These are phyloP conservation scores for Andrena haemorrhoa DNA, from an alignment of 2,888 invertebrate species.

Conservation along the genomic window DNA sequence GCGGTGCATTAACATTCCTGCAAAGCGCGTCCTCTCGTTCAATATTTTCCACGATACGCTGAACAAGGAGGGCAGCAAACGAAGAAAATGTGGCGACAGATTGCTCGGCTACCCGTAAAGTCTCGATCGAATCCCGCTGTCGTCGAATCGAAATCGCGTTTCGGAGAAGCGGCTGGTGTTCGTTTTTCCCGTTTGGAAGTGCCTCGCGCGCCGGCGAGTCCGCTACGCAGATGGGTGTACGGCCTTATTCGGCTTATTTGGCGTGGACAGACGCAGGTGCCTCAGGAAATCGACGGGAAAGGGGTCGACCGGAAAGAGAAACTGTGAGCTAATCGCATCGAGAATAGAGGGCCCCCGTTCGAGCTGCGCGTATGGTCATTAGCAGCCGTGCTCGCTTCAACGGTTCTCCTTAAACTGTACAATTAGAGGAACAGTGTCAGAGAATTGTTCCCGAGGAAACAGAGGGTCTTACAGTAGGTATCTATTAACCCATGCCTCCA, in stretches of 20 bases:
- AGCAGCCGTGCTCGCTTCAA: slow-evolving; percentile 34
- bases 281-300: slow-evolving; percentile 64
- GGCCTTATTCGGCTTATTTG: slow-evolving; percentile 69
- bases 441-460: too few species aligned
- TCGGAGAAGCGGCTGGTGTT: slow-evolving; percentile 8
- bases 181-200: slow-evolving; percentile 36
- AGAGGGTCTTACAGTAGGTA: too few species aligned
- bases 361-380: slow-evolving; percentile 22
- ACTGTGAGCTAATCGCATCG: slow-evolving; percentile 62
- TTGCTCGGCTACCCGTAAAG: background rate
- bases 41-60: background rate
- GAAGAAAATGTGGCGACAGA: background rate
- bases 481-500: too few species aligned
- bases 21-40: background rate
- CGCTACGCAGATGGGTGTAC: slow-evolving; percentile 43
- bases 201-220: slow-evolving; percentile 10
- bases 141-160: background rate
- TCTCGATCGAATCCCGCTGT: background rate
- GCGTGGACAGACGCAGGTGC: slow-evolving; percentile 55
- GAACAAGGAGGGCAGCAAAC: background rate
- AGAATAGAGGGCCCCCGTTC: slow-evolving; percentile 43
- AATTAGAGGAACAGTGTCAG: too few species aligned
- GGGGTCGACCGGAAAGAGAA: slow-evolving; percentile 68
- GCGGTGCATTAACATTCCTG: background rate
- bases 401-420: background rate